Evolutionary conservation across 2,888 invertebrate species (phyloP).

Genomic region (Microchrysa polita): DNA sequence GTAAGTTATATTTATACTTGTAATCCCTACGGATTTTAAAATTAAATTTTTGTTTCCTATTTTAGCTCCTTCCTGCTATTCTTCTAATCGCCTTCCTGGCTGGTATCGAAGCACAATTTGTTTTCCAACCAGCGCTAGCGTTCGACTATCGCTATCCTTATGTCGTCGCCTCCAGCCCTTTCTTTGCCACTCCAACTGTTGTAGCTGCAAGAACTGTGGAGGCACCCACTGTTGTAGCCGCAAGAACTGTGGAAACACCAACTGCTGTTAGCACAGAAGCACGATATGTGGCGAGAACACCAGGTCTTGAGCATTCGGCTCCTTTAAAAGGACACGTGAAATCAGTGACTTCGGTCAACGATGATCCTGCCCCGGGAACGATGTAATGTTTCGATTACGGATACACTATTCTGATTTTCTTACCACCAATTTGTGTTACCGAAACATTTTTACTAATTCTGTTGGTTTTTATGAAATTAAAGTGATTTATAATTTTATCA

Average conservation of each 20-base stretch:
- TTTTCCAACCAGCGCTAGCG: neutral
- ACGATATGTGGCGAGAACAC: conserved; percentile 8
- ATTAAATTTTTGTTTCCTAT: too few relatives aligned
- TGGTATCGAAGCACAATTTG: neutral
- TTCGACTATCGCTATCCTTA: neutral
- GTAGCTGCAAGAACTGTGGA: neutral
- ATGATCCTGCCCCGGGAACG: conserved; percentile 11
- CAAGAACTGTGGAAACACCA: neutral
- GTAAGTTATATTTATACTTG: too few relatives aligned
- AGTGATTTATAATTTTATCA: too few relatives aligned
- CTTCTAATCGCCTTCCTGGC: neutral
- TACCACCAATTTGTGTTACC: too few relatives aligned
- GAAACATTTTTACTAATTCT: too few relatives aligned
- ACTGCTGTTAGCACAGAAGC: neutral
- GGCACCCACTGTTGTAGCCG: neutral
- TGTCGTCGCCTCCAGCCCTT: neutral
- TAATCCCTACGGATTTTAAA: neutral
- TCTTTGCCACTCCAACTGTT: neutral
- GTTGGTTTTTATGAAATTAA: too few relatives aligned
- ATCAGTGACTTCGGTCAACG: neutral
- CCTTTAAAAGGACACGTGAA: conserved; percentile 4
- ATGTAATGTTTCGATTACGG: too few relatives aligned
- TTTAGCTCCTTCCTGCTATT: neutral
- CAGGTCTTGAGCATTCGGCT: conserved; percentile 11
- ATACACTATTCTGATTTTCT: too few relatives aligned